Percentiles rank a stretch among this genome's conserved stretches.
Evolutionary conservation across 2,888 invertebrate species (phyloP).

Genomic region (Notodonta ziczac): DNA sequence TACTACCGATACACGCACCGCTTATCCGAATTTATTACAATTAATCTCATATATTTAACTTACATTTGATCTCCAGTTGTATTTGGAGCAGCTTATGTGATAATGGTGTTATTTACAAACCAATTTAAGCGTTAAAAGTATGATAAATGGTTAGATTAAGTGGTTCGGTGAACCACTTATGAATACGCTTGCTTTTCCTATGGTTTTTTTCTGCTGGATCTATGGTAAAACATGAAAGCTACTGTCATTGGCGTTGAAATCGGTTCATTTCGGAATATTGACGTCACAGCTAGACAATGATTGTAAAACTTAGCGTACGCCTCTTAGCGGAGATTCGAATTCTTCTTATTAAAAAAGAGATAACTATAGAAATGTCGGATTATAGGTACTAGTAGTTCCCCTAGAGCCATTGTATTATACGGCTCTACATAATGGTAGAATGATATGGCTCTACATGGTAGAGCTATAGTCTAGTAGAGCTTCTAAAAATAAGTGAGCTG

Average conservation of each 20-base stretch:
- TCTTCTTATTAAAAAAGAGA: no score
- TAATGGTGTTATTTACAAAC: conserved; percentile 38
- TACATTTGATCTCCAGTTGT: conserved; percentile 34
- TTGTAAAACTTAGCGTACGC: no score
- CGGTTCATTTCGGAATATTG: no score
- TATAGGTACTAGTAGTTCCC: no score
- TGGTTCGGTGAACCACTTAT: conserved; percentile 9
- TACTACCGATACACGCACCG: conserved; percentile 26
- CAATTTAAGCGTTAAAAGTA: conserved; percentile 43
- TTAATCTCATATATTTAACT: conserved; percentile 27
- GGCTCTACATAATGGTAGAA: no score
- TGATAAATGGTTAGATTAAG: conserved; percentile 37
- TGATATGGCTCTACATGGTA: no score
- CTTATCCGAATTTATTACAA: conserved; percentile 51
- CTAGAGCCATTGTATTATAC: no score
- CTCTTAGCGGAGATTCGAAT: no score
- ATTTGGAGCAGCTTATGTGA: conserved; percentile 37
- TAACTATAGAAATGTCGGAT: no score
- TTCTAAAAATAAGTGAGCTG: neutral
- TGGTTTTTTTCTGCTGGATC: neutral
- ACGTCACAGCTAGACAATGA: no score
- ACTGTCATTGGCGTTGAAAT: no score
- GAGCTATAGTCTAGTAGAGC: neutral
- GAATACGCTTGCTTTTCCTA: neutral
- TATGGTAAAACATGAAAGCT: no score